Evolutionary conservation across 2,888 invertebrate species (phyloP).

Genomic region (Spatulosminthurus flaviceps): DNA sequence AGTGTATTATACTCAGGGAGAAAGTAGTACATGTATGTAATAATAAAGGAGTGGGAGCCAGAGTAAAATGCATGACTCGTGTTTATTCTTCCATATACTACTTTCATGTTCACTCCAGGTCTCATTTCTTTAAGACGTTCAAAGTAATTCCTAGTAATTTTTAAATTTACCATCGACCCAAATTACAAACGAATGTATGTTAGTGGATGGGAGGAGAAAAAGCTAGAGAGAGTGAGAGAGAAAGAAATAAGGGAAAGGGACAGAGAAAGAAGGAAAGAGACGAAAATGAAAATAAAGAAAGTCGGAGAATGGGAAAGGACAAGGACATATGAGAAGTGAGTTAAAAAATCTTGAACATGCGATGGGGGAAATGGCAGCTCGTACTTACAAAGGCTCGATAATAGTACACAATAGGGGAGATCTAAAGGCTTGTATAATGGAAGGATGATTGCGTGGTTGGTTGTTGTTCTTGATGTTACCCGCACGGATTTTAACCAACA

Average conservation of each 20-base stretch:
- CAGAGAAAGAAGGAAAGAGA: background rate
- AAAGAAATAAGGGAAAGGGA: background rate
- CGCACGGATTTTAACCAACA: conserved; percentile 27
- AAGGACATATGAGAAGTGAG: background rate
- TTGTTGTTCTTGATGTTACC: conserved; percentile 25
- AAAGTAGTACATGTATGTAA: too few relatives aligned
- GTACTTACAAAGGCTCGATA: background rate
- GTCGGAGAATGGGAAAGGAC: background rate
- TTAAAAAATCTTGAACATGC: background rate
- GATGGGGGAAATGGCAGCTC: background rate
- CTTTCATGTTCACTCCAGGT: background rate
- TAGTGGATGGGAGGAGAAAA: background rate
- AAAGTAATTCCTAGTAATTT: background rate
- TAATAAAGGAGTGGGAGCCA: too few relatives aligned
- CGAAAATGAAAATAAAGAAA: background rate
- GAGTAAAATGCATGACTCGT: too few relatives aligned
- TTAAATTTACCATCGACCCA: background rate
- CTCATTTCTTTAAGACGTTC: background rate
- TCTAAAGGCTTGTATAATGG: conserved; percentile 2
- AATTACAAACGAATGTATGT: background rate
- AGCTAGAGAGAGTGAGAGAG: background rate
- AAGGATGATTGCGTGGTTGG: conserved; percentile 6
- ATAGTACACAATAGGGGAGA: background rate
- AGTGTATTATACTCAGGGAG: background rate
- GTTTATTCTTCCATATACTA: too few relatives aligned